Base-by-base conservation (phyloP, 2,113 vertebrate genomes). In the Trematocara macrostoma region DNA sequence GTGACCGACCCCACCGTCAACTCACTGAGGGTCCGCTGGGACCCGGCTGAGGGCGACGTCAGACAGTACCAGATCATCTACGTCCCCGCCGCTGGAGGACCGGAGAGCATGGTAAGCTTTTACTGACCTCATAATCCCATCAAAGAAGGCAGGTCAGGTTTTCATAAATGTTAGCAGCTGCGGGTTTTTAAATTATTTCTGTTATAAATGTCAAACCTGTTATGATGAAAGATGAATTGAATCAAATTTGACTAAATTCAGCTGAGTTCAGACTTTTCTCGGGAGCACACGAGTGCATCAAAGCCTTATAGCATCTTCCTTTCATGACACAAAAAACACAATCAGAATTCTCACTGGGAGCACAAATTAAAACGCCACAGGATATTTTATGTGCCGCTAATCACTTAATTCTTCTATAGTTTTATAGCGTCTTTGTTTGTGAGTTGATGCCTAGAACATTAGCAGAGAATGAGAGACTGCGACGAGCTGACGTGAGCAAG, bases 1-100 rank as follows among this genome's bases (percentile, higher is more conserved):
- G 97, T 99, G 35, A 98, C 96, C 10, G 98, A 99, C 85, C 98
- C 98, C 38, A 98, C 98, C 47, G 97, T 96, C 84, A 99, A 94
- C 94, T 97, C 97, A 3, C 86, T 99, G 86, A 97, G 95, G 20
- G 94, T 99, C 15, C 96, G 96, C 84, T 99, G 98, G 98, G 98
- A 98, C 84, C 97, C 98, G 0, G 98, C 98, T 0, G 98, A 98
- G 56, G 98, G 98, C 40, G 97, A 95, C 61, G 98, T 98, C 79
- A 96, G 97, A 0, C 97, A 98, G 61, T 99, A 99, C 94, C 97
- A 97, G 56, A 88, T 99, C 86, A 94, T 97, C 92, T 99, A 99
- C 71, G 91, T 94, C 14, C 97, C 98, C 1, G 89, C 94, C 1
- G 88, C 95, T 5, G 97, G 97, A 74, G 96, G 96, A 9, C 45